phyloP scores from a whole-genome alignment of 2,888 invertebrate species.

The Chrysomela aeneicollis region DNA sequence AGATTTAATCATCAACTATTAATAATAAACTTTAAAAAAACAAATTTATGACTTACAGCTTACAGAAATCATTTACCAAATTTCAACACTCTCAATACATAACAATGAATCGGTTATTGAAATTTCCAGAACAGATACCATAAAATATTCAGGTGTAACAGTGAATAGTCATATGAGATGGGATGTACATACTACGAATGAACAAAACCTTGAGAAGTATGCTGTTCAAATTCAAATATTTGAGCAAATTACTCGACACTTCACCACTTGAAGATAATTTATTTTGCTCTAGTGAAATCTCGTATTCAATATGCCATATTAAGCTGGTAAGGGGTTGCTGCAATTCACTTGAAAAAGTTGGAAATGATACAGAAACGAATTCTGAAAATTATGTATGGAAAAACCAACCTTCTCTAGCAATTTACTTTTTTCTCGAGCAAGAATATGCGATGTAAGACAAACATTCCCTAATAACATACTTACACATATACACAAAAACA shows the following conservation, averaged over 20 bases:
- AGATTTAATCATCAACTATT: conserved; percentile 13
- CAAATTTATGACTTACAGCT: conserved; percentile 9
- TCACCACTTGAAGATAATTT: too few species aligned
- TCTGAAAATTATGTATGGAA: conserved; percentile 3
- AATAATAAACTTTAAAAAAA: too few species aligned
- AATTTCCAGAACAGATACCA: neutral
- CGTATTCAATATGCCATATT: conserved; percentile 10
- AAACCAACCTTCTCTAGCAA: conserved; percentile 17
- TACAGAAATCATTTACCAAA: neutral
- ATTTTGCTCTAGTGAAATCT: too few species aligned
- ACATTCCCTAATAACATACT: conserved; percentile 10
- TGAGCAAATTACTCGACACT: neutral
- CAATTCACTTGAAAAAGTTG: too few species aligned
- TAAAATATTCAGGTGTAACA: conserved; percentile 19
- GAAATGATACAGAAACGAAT: neutral
- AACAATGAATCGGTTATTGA: neutral
- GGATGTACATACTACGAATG: too few species aligned
- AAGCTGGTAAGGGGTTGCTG: conserved; percentile 15
- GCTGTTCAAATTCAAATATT: too few species aligned
- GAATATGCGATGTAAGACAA: conserved; percentile 17
- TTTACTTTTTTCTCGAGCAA: conserved; percentile 14
- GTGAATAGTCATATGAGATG: neutral
- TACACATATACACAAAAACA: conserved; percentile 7
- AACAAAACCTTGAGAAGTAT: too few species aligned
- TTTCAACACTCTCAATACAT: neutral